Base-by-base conservation (phyloP, 2,888 invertebrate species). In the Ormia ochracea region DNA sequence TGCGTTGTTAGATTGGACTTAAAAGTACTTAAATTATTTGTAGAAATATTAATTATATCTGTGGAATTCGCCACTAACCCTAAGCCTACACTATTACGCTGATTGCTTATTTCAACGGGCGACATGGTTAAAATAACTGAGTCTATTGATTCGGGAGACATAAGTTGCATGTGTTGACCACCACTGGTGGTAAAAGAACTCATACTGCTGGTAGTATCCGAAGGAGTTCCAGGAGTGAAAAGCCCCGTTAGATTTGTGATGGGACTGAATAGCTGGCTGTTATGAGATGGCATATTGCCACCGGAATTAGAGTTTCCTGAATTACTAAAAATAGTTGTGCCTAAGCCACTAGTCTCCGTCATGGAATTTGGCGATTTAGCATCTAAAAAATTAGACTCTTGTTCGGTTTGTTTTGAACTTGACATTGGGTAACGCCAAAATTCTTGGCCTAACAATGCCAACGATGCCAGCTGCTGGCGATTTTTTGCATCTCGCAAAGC, bases 371-470 rank as follows among this genome's bases (percentile, higher is more conserved):
- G 90, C 26, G 89, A 89, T 81, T 89, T 90, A 82, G 88, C 86
- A 74, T 89, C 89, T 82, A 87, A 81, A 28, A 88, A 75, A 56
- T 79, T 83, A 70, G 83, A 82, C 82, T 83, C 83, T 80, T 76
- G 56, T 65, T 81, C 82, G 36, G 59, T 77, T 33, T 91, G 92
- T 85, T 93, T 92, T 3, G 94, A 93, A 87, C 93, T 94, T 7
- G 94, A 94, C 94, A 94, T 94, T 12, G 94, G 94, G 88, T 94
- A 94, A 72, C 94, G 92, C 95, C 95, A 95, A 89, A 95, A 95
- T 88, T 95, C 95, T 89, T 96, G 96, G 31, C 98, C 98, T 58
- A 98, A 91, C 81, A 98, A 91, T 6, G 98, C 97, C 66, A 98
- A 91, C 1, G 97, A 97, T 58, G 96, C 95, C 56, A 98, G 92